Evolutionary conservation across 2,797 vertebrate genomes (phyloP), one percentile per base, ranked within the genome.

Genomic region (Epinephelus malabaricus): DNA sequence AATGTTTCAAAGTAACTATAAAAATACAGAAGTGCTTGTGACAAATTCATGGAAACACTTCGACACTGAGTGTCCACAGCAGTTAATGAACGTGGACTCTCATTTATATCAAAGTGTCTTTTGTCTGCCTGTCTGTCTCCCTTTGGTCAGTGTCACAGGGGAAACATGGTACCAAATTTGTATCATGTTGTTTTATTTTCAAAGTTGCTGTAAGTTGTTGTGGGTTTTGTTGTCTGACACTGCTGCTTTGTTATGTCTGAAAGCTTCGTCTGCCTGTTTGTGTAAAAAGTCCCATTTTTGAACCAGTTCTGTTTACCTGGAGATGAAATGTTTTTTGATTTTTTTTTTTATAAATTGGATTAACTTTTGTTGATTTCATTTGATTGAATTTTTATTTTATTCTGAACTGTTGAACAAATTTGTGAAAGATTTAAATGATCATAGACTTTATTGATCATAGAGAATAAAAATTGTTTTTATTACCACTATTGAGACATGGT

Each of bases 391-490:
- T 80, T 58, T 66, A 60, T 69, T 76, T 59, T 34, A 64, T 78
- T 72, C 66, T 72, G 59, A 85, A 71, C 47, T 68, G 75, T 75
- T 86, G 78, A 79, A 79, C 21, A 73, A n/a, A 73, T 69, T 60
- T 79, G n/a, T 80, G 51, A 78, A 82, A 71, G 14, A 30, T 83
- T 69, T 61, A 70, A 86, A 84, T 84, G 47, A 81, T 81, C 62
- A 71, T 63, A 74, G 65, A 19, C 12, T 86, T 78, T 83, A 82
- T 80, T 78, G 79, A 73, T 72, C 47, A 85, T 67, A 55, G 64
- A 77, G 51, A 91, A 89, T 88, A 86, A 88, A 86, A 38, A 17
- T 34, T 43, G 53, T 81, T 83, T 89, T 83, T 84, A 79, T 73
- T 82, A 82, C 69, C 63, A 79, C 61, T 65, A 27, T 65, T 4